phyloP scores from a whole-genome alignment of 2,113 vertebrate genomes.

The Centropristis striata region DNA sequence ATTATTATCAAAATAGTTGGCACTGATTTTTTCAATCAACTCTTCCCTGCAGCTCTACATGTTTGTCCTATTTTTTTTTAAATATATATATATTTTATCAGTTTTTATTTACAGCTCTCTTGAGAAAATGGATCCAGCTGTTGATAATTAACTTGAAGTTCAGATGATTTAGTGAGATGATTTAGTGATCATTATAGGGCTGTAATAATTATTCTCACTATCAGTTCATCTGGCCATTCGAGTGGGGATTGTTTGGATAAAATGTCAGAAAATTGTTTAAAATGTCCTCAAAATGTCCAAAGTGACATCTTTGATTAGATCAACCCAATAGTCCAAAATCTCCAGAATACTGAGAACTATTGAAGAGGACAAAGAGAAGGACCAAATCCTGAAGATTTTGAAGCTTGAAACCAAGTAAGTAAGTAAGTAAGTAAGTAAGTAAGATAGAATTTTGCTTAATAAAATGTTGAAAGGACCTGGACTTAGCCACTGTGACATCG shows the following conservation, averaged over 20 bases:
- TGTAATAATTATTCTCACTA: neutral
- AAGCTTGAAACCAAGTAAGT: neutral
- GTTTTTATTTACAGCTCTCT: neutral
- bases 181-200: neutral
- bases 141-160: conserved; percentile 1
- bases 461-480: too few species aligned
- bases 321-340: neutral
- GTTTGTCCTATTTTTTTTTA: neutral
- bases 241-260: neutral
- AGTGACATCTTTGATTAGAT: neutral
- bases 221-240: neutral
- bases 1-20: too few species aligned
- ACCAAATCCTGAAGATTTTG: neutral
- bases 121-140: neutral
- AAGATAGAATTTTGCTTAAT: too few species aligned
- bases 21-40: too few species aligned
- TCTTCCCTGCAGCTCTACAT: too few species aligned
- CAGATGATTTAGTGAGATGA: neutral
- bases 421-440: too few species aligned
- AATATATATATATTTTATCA: too few species aligned
- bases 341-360: neutral
- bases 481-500: too few species aligned
- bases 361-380: neutral
- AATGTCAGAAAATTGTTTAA: neutral
- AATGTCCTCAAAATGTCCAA: neutral